Percentiles rank a stretch among this genome's conserved stretches.
Evolutionary conservation across 2,113 vertebrate genomes (phyloP).

Genomic region (Balaeniceps rex): DNA sequence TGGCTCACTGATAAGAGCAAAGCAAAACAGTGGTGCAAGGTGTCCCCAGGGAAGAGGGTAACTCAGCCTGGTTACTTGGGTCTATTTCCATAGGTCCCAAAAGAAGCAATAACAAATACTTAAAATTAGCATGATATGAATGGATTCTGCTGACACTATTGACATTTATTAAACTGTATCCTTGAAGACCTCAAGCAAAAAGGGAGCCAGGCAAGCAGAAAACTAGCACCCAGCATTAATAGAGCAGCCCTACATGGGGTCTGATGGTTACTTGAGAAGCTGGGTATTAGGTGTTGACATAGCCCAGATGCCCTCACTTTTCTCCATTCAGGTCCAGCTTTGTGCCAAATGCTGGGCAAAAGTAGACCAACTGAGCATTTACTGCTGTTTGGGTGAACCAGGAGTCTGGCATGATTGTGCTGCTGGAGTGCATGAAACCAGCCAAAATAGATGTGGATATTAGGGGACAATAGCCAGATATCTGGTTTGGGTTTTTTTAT

Average conservation of each 20-base stretch:
- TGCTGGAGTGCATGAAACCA: background rate
- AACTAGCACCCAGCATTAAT: background rate
- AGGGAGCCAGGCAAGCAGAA: background rate
- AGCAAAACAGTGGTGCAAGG: background rate
- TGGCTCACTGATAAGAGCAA: background rate
- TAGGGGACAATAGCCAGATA: background rate
- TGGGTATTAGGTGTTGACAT: background rate
- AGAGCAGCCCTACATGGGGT: background rate
- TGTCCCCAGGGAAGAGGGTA: background rate
- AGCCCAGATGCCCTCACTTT: background rate
- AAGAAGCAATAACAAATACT: background rate
- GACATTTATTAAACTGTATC: background rate
- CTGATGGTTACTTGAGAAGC: background rate
- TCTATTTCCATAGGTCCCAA: background rate
- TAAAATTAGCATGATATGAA: background rate
- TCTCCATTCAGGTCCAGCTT: background rate
- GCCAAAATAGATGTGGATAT: background rate
- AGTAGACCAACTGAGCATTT: background rate
- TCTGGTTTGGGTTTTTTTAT: background rate
- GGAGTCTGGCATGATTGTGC: background rate
- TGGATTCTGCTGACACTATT: background rate
- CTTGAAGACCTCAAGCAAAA: background rate
- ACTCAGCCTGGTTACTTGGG: background rate
- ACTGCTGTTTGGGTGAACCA: background rate
- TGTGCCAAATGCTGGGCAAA: background rate